phyloP scores from a whole-genome alignment of 2,797 vertebrate genomes.

The Ceyx erithaca region DNA sequence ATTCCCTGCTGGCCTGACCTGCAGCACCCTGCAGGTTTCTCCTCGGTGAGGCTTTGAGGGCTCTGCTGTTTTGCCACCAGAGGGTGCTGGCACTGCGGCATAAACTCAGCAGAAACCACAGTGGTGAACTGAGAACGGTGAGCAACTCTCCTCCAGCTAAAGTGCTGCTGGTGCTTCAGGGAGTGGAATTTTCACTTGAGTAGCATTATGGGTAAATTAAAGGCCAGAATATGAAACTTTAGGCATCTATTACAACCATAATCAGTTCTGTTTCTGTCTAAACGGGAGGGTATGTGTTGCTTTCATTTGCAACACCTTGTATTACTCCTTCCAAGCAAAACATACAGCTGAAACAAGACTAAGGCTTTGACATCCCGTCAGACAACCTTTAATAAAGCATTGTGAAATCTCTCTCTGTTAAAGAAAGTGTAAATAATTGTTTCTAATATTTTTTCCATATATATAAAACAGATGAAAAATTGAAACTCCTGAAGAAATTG shows the following conservation, averaged over 20 bases:
- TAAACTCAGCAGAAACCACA: accelerated
- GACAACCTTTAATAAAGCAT: neutral
- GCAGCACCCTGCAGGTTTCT: neutral
- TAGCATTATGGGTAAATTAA: neutral
- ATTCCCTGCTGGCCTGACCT: neutral
- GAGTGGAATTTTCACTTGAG: neutral
- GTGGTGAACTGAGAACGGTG: neutral
- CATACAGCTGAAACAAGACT: neutral
- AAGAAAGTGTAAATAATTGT: neutral
- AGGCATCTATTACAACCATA: neutral
- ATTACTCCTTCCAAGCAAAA: neutral
- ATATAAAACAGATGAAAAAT: conserved; percentile 43
- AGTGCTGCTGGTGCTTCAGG: neutral
- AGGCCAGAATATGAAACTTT: neutral
- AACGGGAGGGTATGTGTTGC: neutral
- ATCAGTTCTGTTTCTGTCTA: neutral
- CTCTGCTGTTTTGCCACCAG: neutral
- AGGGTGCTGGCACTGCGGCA: neutral
- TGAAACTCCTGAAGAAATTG: conserved; percentile 26
- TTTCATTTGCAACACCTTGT: neutral
- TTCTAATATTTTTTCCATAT: neutral
- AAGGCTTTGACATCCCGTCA: neutral
- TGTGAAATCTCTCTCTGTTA: neutral
- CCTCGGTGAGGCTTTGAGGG: neutral
- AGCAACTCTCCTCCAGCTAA: neutral